Evolutionary conservation across 2,888 invertebrate genomes (phyloP), one percentile per base, ranked within the genome.

Genomic region (Malacosoma neustria): DNA sequence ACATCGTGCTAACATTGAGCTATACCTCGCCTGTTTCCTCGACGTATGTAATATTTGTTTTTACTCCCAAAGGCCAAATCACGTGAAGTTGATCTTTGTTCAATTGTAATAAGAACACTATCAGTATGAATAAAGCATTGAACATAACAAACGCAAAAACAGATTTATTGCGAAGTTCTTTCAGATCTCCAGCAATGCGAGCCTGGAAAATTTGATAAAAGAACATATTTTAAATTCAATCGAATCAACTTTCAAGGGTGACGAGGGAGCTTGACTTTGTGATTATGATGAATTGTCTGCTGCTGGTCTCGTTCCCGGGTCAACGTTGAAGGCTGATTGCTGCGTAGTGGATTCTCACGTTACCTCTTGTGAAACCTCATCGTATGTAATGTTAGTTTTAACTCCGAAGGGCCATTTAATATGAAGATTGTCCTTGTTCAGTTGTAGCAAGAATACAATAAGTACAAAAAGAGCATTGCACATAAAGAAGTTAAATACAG

Each of bases 81-180:
- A 98, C 93, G 89, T 98, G 96, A 80, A 98, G 92, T 88, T 95
- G 95, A 89, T 97, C 96, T 92, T 98, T 98, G 89, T 98, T 97
- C 87, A 98, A 91, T 92, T 99, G 98, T 80, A 99, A 93, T 86
- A 99, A 93, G 89, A 99, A 96, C 73, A 99, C 97, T 87, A 98
- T 95, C 88, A 99, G 92, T 80, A 98, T 96, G 92, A 98, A 99
- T 75, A 99, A 92, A 84, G 98, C 96, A 92, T 99, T 99, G 90
- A 98, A 94, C 98, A 99, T 98, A 89, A 98, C 94, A 92, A 98
- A 98, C 75, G 95, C 96, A 87, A 97, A 97, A 71, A 97, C 96
- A 68, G 96, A 95, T 86, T 97, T 97, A 91, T 98, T 98, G 72
- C 98, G 90, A 72, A 98, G 92, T 75, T 97, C 97, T 75, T 95